These are phyloP conservation scores for Mesaphorura yosii DNA, from an alignment of 1,140 invertebrate genomes.

Conservation along the genomic window DNA sequence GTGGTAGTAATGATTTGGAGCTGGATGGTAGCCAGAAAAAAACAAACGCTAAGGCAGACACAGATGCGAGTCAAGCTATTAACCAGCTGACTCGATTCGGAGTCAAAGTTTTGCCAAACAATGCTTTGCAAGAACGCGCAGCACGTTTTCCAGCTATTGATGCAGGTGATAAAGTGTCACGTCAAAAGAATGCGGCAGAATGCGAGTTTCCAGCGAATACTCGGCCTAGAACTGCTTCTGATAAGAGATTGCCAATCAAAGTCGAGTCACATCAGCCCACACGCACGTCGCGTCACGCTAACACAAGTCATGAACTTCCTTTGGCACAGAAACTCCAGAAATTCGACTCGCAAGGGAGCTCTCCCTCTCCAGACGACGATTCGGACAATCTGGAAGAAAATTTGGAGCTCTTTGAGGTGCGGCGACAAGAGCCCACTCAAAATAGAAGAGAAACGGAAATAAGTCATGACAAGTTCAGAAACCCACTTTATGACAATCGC, in stretches of 20 bases:
- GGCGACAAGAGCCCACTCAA: no score
- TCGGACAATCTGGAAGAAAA: slow-evolving; percentile 30
- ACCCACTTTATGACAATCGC: no score
- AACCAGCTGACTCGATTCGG: slow-evolving; percentile 10
- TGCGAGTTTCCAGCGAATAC: no score
- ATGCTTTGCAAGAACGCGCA: slow-evolving; percentile 20
- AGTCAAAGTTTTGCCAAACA: slow-evolving; percentile 29
- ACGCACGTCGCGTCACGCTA: neutral
- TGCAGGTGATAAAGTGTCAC: neutral
- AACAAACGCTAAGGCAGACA: neutral
- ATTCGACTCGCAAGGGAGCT: neutral
- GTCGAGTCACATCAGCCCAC: neutral
- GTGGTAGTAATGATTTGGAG: neutral
- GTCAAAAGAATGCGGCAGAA: slow-evolving; percentile 1
- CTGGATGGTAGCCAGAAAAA: neutral
- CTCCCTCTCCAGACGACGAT: slow-evolving; percentile 8
- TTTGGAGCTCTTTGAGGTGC: slow-evolving; percentile 30
- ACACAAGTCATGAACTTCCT: neutral
- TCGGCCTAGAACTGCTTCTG: no score
- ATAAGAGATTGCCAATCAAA: no score
- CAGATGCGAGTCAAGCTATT: neutral
- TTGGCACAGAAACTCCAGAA: neutral
- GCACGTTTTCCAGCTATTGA: slow-evolving; percentile 12
- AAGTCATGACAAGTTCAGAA: no score
- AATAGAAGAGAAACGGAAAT: no score